Evolutionary conservation across 30 jellyfish, hydroid and myxozoan species (phyloP).

Genomic region (Mastigias papua): DNA sequence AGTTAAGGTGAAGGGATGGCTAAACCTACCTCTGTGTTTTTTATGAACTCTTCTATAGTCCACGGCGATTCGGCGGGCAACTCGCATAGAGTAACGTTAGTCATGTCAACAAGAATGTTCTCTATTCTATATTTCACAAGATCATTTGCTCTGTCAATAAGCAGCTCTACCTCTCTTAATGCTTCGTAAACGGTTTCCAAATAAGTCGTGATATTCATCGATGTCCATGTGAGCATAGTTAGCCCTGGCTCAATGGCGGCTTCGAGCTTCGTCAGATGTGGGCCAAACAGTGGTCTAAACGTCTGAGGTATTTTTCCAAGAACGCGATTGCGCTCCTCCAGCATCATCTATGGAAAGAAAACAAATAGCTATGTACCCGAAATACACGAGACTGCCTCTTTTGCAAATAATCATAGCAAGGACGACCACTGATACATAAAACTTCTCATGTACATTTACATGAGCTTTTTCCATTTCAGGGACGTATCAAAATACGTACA

Average conservation of each 20-base stretch:
- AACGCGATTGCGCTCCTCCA: conserved; percentile 72
- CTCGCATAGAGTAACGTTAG: conserved; percentile 66
- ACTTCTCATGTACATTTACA: too few relatives aligned
- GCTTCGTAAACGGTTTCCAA: conserved; percentile 83
- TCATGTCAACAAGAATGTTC: conserved; percentile 75
- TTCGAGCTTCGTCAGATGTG: conserved; percentile 86
- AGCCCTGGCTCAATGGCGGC: conserved; percentile 96
- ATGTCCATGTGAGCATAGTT: conserved; percentile 92
- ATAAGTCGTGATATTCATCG: conserved; percentile 79
- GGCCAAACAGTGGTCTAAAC: conserved; percentile 83
- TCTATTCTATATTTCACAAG: conserved; percentile 78
- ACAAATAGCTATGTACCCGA: too few relatives aligned
- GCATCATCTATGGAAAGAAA: conserved; percentile 62
- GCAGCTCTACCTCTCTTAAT: conserved; percentile 78
- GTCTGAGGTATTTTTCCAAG: conserved; percentile 71
- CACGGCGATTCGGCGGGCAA: conserved; percentile 83
- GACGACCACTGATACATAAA: too few relatives aligned
- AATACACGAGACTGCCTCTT: too few relatives aligned
- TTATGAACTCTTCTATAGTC: conserved; percentile 82
- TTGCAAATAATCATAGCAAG: too few relatives aligned
- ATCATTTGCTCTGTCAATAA: conserved; percentile 89
- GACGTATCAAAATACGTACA: too few relatives aligned
- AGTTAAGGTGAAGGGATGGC: background rate
- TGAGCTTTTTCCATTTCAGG: too few relatives aligned
- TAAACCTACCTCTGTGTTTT: conserved; percentile 78